phyloP scores from a whole-genome alignment of 2,797 vertebrate genomes.

The Poecilia gillii region DNA sequence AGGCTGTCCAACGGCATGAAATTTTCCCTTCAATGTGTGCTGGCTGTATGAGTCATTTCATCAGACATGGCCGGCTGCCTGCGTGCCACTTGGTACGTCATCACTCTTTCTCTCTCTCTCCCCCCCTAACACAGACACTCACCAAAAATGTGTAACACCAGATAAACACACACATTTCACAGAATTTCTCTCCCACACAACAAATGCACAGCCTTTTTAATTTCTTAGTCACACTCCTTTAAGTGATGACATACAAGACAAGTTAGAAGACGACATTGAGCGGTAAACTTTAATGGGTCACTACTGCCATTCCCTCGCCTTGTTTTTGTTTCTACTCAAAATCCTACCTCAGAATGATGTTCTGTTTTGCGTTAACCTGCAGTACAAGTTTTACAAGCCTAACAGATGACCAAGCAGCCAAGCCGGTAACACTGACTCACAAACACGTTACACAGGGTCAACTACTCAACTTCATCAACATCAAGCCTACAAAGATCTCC shows the following conservation, averaged over 20 bases:
- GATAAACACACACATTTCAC: background rate
- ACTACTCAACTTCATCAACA: background rate
- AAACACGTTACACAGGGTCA: conserved; percentile 23
- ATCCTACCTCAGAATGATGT: background rate
- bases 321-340: background rate
- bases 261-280: background rate
- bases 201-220: background rate
- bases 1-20: conserved; percentile 4
- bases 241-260: background rate
- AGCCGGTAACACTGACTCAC: background rate
- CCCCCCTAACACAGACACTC: background rate
- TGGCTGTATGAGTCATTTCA: conserved; percentile 27
- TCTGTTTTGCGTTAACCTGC: background rate
- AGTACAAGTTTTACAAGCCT: conserved; percentile 27
- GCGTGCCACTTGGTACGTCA: conserved; percentile 27
- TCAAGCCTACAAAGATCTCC: conserved; percentile 15
- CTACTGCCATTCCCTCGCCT: background rate
- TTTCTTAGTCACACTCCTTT: background rate
- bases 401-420: background rate
- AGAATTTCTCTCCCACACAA: background rate
- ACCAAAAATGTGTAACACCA: conserved; percentile 12
- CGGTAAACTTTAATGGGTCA: background rate
- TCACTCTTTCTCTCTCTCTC: conserved; percentile 4
- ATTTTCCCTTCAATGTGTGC: conserved; percentile 10
- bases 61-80: conserved; percentile 30